A percentile compares a stretch with the other conserved stretches of the same genome.
Evolutionary conservation across 2,113 vertebrate species (phyloP).

Genomic region (Microcebus lehilahytsara): DNA sequence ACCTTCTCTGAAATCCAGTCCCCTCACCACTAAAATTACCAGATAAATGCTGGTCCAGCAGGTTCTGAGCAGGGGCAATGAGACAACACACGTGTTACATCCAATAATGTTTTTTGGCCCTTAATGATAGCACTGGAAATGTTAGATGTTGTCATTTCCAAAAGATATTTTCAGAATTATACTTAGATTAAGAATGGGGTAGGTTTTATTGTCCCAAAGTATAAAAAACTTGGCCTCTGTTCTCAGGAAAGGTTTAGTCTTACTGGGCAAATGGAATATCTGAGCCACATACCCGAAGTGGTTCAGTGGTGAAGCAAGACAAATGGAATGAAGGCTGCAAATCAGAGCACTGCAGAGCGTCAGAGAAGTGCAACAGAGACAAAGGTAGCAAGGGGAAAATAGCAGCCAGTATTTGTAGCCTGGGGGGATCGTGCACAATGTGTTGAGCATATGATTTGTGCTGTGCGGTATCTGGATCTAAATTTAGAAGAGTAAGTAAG

Average conservation of each 20-base stretch:
- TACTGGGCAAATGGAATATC: background rate
- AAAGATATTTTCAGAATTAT: background rate
- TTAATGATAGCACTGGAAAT: background rate
- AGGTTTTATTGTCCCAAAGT: background rate
- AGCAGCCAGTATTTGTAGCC: too few species aligned
- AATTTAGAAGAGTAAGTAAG: background rate
- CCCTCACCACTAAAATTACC: too few species aligned
- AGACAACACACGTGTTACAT: rapidly evolving
- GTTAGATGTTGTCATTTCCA: background rate
- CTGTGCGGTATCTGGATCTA: background rate
- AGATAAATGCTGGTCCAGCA: rapidly evolving
- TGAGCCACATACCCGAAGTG: background rate
- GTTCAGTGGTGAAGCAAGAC: background rate
- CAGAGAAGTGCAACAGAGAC: too few species aligned
- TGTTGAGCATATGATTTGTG: background rate
- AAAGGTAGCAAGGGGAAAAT: background rate
- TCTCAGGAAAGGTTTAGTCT: background rate
- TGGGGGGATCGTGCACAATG: rapidly evolving
- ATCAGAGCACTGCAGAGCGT: background rate
- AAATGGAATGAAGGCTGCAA: background rate
- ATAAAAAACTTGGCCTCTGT: background rate
- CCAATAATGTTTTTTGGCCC: rapidly evolving
- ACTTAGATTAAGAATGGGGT: background rate
- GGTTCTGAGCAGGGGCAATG: background rate
- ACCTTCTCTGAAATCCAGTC: background rate